Evolutionary conservation across 2,113 vertebrate genomes (phyloP).

Genomic region (Rhizomys pruinosus): DNA sequence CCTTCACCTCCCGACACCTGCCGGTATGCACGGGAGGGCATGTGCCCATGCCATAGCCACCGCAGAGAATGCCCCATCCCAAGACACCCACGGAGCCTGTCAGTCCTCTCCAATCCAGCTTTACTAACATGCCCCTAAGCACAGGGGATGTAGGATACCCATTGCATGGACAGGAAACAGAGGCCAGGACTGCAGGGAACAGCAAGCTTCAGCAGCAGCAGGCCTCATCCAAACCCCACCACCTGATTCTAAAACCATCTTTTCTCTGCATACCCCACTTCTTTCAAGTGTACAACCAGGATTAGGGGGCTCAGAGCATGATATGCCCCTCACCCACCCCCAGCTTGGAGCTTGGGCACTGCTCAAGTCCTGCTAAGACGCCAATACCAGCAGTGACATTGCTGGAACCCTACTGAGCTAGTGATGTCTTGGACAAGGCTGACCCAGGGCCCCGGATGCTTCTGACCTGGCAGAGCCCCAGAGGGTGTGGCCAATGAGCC

Average conservation of each 20-base stretch:
- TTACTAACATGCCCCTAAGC: background rate
- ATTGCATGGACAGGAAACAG: background rate
- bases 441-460: background rate
- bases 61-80: background rate
- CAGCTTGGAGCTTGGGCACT: background rate
- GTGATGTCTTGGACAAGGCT: fast-evolving
- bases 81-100: background rate
- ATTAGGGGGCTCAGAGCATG: background rate
- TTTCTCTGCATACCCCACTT: background rate
- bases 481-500: background rate
- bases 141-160: background rate
- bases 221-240: background rate
- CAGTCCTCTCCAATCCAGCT: fast-evolving
- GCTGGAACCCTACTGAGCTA: background rate
- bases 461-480: background rate
- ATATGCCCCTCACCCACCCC: background rate
- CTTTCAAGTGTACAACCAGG: background rate
- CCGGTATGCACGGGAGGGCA: background rate
- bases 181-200: background rate
- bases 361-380: background rate
- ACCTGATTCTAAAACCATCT: background rate
- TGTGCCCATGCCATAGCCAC: background rate
- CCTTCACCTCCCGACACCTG: background rate
- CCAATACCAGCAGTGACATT: background rate
- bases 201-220: background rate